Evolutionary conservation across 2,888 invertebrate genomes (phyloP).

Genomic region (Drosophila sordidapex): DNA sequence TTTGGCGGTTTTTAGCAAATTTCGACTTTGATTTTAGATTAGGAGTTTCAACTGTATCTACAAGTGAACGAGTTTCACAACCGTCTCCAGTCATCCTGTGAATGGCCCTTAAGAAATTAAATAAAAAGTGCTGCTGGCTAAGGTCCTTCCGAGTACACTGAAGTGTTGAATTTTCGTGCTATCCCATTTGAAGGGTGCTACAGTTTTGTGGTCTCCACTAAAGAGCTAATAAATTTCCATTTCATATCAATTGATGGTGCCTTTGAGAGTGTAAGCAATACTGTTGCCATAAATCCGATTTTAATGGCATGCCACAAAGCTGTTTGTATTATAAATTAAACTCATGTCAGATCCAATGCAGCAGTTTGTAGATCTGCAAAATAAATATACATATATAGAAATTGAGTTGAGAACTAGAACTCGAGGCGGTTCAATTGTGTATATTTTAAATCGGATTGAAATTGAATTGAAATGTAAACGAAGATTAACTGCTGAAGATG

Average conservation of each 20-base stretch:
- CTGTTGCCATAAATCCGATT: constrained; percentile 43
- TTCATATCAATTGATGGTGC: constrained; percentile 53
- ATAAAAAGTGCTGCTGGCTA: constrained; percentile 23
- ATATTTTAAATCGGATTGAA: background rate
- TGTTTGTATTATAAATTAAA: constrained; percentile 13
- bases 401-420: background rate
- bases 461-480: background rate
- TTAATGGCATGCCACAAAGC: constrained; percentile 46
- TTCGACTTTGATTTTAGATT: constrained; percentile 60
- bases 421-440: background rate
- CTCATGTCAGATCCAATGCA: background rate
- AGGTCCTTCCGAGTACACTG: constrained; percentile 32
- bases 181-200: background rate
- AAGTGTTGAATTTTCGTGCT: constrained; percentile 6
- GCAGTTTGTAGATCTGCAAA: background rate
- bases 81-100: constrained; percentile 8
- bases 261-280: constrained; percentile 20
- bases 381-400: background rate
- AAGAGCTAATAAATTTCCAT: constrained; percentile 56
- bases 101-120: constrained; percentile 45
- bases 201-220: constrained; percentile 45
- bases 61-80: constrained; percentile 2
- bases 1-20: constrained; percentile 60
- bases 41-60: constrained; percentile 8
- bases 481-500: background rate